Evolutionary conservation across 2,797 vertebrate species (phyloP), one percentile per base, ranked within the genome.

Genomic region (Acanthopagrus latus): DNA sequence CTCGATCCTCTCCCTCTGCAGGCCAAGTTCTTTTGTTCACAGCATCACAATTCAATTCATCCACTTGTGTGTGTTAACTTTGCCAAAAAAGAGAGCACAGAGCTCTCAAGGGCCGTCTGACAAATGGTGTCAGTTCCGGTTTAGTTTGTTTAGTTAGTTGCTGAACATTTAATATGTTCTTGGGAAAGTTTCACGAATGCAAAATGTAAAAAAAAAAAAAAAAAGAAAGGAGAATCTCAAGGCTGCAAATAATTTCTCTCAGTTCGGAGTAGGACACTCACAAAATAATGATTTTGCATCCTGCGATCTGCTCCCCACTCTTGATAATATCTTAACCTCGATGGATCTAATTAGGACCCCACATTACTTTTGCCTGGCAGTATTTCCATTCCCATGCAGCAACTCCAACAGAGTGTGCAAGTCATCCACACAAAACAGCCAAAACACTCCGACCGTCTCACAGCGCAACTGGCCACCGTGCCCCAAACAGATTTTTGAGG

Each of bases 331-430:
- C 59, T 64, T 64, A 76, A 72, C 81, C 85, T 78, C 83, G 2
- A 68, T 68, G 87, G 88, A 87, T 74, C 84, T 88, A 80, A 86
- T 92, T 88, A 89, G 59, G 50, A 70, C 68, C 33, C 20, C 55
- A 55, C 71, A 76, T 86, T 52, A 73, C 64, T 51, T 55, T 44
- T 67, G 54, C 46, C 71, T 83, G 72, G 55, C 70, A 75, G 51
- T 73, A 76, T 82, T 82, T 86, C 21, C 48, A 44, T 21, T 80
- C 83, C 81, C 54, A 73, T 17, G 38, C 67, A 52, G 50, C 21
- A 70, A 25, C 57, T 78, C 64, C 65, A 63, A 77, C 48, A 51
- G 47, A 56, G 41, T 58, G 62, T 38, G n/a, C 56, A 54, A 66
- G 64, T 73, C 75, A 71, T 78, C 46, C 17, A 73, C 60, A 72